phyloP scores from a whole-genome alignment of 2,113 vertebrate genomes.

The Gopherus evgoodei region DNA sequence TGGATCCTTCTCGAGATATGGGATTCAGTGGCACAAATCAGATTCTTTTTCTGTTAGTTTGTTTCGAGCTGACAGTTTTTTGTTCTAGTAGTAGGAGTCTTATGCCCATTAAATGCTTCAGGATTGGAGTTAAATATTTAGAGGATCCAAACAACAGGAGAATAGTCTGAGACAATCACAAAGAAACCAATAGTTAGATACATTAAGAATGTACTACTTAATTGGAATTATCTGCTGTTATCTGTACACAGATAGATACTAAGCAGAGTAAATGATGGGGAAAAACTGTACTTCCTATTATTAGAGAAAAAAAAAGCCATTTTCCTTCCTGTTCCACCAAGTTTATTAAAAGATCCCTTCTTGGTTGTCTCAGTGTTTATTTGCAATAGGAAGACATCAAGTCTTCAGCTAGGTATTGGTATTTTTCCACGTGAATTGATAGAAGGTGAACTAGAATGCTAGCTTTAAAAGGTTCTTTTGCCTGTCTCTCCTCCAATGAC shows the following conservation, averaged over 20 bases:
- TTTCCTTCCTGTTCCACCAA: neutral
- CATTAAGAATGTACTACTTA: slow-evolving; percentile 74
- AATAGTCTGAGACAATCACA: slow-evolving; percentile 70
- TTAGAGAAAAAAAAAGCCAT: slow-evolving; percentile 18
- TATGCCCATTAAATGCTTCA: slow-evolving; percentile 74
- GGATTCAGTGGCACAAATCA: slow-evolving; percentile 51
- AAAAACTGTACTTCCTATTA: slow-evolving; percentile 22
- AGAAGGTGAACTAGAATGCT: neutral
- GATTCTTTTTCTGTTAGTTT: slow-evolving; percentile 49
- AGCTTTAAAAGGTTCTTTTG: neutral
- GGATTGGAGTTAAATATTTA: slow-evolving; percentile 76
- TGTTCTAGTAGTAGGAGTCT: slow-evolving; percentile 64
- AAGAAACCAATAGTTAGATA: slow-evolving; percentile 74
- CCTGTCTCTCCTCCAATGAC: slow-evolving; percentile 17
- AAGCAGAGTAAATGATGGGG: slow-evolving; percentile 29
- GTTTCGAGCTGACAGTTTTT: slow-evolving; percentile 68
- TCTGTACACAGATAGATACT: slow-evolving; percentile 57
- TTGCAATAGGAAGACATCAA: neutral
- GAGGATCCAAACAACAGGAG: slow-evolving; percentile 71
- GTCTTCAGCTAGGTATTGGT: neutral
- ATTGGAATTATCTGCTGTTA: slow-evolving; percentile 71
- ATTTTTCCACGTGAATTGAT: slow-evolving; percentile 25
- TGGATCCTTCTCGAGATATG: neutral
- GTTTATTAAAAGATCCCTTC: slow-evolving; percentile 31
- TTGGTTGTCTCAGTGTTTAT: neutral